Evolutionary conservation across 1,140 invertebrate genomes (phyloP), one percentile per base, ranked within the genome.

Genomic region (Drosophila kurseongensis): DNA sequence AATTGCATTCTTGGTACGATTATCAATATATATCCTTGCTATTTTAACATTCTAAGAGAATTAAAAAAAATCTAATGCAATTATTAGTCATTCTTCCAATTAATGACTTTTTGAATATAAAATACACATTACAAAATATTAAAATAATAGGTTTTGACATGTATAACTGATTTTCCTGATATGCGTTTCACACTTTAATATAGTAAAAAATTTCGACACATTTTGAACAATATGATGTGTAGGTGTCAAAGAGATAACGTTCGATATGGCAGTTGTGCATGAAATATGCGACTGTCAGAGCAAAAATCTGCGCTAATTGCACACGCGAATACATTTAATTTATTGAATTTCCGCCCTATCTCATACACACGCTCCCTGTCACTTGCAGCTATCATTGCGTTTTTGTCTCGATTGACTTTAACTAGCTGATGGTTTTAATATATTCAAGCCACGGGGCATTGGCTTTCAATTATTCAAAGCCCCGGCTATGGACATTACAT

Each of bases 381-480:
- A 35, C 36, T 27, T 16, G 6, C n/a, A 36, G 13, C 32, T 14
- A 10, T 5, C 38, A 32, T 36, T 38, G 35, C 3, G 14, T 61
- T 62, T 47, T 54, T 74, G 36, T 52, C 42, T 47, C 27, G n/a
- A 41, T 16, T 35, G 42, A 42, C 23, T 45, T 47, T 48, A 48
- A 55, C 16, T 55, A 54, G 41, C 41, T 40, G 10, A 10, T 50
- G n/a, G n/a, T 65, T 32, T 69, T 71, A 69, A 69, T 57, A 71
- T 71, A 71, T 71, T 71, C 68, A 71, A 71, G 67, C 63, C 51
- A 71, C 38, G 71, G 44, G 69, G 50, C 42, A 62, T 61, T 59
- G 56, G 41, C 58, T 44, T 75, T 75, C 44, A 76, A 76, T 76
- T 67, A 76, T 76, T 75, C 55, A 76, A 67, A 75, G 52, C 29